Conservation (phyloP, 2,888 invertebrate genomes). For the Sminthurinus aureus region DNA sequence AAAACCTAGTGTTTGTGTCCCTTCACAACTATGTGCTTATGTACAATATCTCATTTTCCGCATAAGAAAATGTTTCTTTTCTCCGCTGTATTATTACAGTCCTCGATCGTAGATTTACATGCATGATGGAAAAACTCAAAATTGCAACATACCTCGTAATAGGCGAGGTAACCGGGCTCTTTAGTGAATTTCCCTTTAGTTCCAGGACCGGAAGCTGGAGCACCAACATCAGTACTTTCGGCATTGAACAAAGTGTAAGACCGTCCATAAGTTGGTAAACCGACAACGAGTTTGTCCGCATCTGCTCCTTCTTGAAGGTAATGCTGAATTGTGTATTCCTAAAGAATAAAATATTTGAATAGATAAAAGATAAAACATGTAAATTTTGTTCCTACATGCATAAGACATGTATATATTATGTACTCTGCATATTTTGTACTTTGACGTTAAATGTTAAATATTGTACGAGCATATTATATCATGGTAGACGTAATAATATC, state of each 20-base stretch:
- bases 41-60: too few relatives aligned
- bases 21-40: too few relatives aligned
- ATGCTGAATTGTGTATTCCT: conserved; percentile 64
- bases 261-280: conserved; percentile 74
- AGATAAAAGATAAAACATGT: neutral
- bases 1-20: too few relatives aligned
- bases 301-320: conserved; percentile 63
- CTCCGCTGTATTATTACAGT: too few relatives aligned
- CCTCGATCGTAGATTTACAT: too few relatives aligned
- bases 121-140: neutral
- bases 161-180: conserved; percentile 91
- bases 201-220: conserved; percentile 89
- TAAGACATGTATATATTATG: neutral
- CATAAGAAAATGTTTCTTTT: too few relatives aligned
- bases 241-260: conserved; percentile 88
- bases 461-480: too few relatives aligned
- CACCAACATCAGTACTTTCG: conserved; percentile 82
- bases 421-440: neutral
- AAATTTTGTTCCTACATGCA: neutral
- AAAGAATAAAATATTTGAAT: conserved; percentile 5
- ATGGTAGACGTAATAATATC: too few relatives aligned
- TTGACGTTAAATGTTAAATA: too few relatives aligned
- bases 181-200: conserved; percentile 89
- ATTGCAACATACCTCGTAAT: conserved; percentile 77
- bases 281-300: conserved; percentile 63